Conservation (phyloP, 2,797 vertebrate species). For the Sebastolobus altivelis region DNA sequence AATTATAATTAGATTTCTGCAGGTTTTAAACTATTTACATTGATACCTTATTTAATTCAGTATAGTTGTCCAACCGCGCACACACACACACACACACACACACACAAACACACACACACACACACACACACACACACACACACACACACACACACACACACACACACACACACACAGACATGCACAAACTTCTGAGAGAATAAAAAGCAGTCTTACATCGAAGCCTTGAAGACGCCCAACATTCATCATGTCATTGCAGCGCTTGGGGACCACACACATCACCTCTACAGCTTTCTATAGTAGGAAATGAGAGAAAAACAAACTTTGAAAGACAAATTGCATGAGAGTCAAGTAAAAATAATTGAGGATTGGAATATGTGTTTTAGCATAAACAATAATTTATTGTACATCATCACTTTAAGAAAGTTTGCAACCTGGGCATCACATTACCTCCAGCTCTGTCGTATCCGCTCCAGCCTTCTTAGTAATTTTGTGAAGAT, state of each 20-base stretch:
- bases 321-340: not conserved
- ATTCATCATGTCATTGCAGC: slow-evolving; percentile 99
- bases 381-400: not conserved
- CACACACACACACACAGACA: not conserved
- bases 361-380: not conserved
- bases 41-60: not conserved
- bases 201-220: slow-evolving; percentile 86
- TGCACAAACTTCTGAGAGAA: not conserved
- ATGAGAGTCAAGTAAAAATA: not conserved
- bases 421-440: not conserved
- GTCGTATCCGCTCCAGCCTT: slow-evolving; percentile 92
- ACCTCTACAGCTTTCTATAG: slow-evolving; percentile 97
- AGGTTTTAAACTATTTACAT: not conserved
- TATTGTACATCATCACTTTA: not conserved
- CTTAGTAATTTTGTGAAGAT: slow-evolving; percentile 96
- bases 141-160: not conserved
- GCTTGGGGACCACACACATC: slow-evolving; percentile 99
- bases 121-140: no score
- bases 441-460: slow-evolving; percentile 91
- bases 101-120: no score
- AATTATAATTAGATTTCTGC: slow-evolving; percentile 3
- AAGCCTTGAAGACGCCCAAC: slow-evolving; percentile 98
- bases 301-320: slow-evolving; percentile 10
- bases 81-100: not conserved
- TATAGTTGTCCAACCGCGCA: not conserved